Evolutionary conservation across 2,797 vertebrate genomes (phyloP).

Genomic region (Alcedo quadribrachys): DNA sequence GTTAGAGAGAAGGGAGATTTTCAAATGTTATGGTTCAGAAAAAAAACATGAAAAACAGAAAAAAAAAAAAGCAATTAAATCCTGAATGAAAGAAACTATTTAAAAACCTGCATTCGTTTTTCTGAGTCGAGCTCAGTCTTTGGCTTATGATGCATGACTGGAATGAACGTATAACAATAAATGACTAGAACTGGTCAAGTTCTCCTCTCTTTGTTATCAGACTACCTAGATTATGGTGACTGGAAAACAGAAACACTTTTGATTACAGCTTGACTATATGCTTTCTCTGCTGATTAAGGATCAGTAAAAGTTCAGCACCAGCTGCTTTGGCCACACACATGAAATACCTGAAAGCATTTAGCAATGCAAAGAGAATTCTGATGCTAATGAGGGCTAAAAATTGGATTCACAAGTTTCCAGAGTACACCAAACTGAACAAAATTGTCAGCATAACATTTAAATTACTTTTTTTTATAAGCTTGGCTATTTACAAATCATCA

Average conservation of each 20-base stretch:
- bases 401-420: conserved; percentile 78
- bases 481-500: conserved; percentile 86
- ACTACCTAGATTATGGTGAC: background rate
- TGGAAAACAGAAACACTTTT: background rate
- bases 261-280: background rate
- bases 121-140: background rate
- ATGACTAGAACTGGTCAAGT: background rate
- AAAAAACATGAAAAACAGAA: background rate
- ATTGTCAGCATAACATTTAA: conserved; percentile 84
- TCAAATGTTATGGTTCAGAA: background rate
- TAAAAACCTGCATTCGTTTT: background rate
- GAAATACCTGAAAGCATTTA: conserved; percentile 68
- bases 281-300: background rate
- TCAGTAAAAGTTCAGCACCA: conserved; percentile 59
- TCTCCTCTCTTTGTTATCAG: background rate
- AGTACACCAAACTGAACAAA: conserved; percentile 79
- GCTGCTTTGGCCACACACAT: background rate
- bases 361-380: conserved; percentile 72
- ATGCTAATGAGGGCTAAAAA: conserved; percentile 79
- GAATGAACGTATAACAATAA: background rate
- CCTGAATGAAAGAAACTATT: background rate
- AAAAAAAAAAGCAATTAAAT: background rate
- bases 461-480: conserved; percentile 85
- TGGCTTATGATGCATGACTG: background rate
- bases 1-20: background rate